Evolutionary conservation across 2,888 invertebrate genomes (phyloP).

Genomic region (Bruchidius siliquastri): DNA sequence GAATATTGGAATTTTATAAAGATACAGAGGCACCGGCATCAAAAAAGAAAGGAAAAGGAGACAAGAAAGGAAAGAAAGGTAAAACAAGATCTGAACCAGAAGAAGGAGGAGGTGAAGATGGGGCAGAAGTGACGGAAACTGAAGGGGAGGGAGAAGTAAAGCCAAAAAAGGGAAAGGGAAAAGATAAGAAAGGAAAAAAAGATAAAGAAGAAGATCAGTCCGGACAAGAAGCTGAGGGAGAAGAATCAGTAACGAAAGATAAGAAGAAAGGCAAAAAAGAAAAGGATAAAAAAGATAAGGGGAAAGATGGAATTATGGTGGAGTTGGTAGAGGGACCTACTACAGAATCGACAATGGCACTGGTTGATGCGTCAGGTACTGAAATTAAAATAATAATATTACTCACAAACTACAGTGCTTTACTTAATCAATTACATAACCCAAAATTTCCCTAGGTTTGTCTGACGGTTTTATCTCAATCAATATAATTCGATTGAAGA

Average conservation of each 20-base stretch:
- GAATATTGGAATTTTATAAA: neutral
- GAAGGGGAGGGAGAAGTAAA: conserved; percentile 19
- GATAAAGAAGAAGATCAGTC: conserved; percentile 5
- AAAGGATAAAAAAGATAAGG: neutral
- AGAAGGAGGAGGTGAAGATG: neutral
- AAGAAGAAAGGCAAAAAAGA: neutral
- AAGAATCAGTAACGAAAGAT: conserved; percentile 18
- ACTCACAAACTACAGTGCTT: too few species aligned
- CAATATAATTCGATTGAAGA: too few species aligned
- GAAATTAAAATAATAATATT: too few species aligned
- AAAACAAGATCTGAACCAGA: conserved; percentile 32
- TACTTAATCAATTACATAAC: too few species aligned
- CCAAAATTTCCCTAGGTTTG: too few species aligned
- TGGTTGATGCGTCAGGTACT: too few species aligned
- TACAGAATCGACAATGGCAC: too few species aligned
- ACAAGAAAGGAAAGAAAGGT: conserved; percentile 21
- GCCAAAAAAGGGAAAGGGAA: conserved; percentile 46
- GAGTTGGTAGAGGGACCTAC: too few species aligned
- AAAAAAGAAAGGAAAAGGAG: conserved; percentile 35
- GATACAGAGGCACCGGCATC: neutral
- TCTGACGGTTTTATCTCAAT: too few species aligned
- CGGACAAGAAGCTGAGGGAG: conserved; percentile 39
- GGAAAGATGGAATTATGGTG: too few species aligned
- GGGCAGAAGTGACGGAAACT: neutral
- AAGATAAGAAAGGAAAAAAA: conserved; percentile 36